Conservation (phyloP, 2,888 invertebrate species). For the Norana najaformis region DNA sequence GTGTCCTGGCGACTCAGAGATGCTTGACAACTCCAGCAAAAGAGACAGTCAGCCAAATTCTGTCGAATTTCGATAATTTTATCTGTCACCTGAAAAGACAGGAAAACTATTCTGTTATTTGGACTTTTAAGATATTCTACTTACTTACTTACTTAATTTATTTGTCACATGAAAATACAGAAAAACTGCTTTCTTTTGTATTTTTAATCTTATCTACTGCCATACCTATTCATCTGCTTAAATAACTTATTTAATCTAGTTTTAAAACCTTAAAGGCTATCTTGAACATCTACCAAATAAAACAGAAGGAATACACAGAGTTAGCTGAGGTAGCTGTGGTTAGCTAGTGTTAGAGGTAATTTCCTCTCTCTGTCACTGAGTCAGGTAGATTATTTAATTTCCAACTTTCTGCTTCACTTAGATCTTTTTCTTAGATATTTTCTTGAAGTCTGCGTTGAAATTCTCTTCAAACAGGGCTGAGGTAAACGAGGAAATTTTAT, state of each 20-base stretch:
- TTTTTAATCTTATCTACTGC: neutral
- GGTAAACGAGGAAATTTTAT: no score
- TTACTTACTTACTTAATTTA: slow-evolving; percentile 61
- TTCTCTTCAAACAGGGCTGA: no score
- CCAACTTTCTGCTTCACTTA: no score
- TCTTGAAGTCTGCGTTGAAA: no score
- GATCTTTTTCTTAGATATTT: no score
- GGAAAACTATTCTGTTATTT: neutral
- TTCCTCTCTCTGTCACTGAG: no score
- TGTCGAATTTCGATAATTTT: slow-evolving; percentile 77
- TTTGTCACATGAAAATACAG: slow-evolving; percentile 65
- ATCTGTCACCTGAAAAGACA: slow-evolving; percentile 65
- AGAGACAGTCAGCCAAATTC: slow-evolving; percentile 75
- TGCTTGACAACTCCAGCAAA: slow-evolving; percentile 76
- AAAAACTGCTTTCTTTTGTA: neutral
- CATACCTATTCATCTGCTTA: neutral
- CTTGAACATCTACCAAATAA: no score
- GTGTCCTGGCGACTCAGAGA: slow-evolving; percentile 76
- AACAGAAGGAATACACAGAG: no score
- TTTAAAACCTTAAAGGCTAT: neutral
- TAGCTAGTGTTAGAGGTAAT: no score
- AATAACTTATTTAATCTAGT: neutral
- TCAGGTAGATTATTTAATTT: no score
- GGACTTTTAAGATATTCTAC: no score
- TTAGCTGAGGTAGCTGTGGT: no score